A percentile compares a stretch with the other conserved stretches of the same genome.
Evolutionary conservation across 1,140 invertebrate species (phyloP).

Genomic region (Drosophila orena): DNA sequence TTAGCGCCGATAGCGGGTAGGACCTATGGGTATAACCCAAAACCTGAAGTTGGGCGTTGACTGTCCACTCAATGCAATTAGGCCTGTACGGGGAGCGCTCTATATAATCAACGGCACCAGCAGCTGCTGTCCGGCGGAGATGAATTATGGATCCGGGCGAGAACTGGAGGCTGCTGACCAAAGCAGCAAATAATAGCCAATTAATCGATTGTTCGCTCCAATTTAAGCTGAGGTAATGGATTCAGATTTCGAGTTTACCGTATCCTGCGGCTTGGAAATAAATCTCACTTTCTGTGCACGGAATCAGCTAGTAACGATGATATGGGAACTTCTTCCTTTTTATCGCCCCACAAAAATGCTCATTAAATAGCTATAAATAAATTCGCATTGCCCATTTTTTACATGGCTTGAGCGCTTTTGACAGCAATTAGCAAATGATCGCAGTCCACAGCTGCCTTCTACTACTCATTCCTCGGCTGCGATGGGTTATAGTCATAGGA

Average conservation of each 20-base stretch:
- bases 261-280: too few relatives aligned
- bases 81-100: conserved; percentile 19
- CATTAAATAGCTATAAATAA: conserved; percentile 47
- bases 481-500: conserved; percentile 6
- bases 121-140: conserved; percentile 46
- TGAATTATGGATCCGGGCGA: conserved; percentile 46
- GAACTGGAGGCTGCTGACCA: conserved; percentile 36
- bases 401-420: conserved; percentile 37
- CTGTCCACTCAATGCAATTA: conserved; percentile 77
- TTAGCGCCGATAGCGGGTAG: conserved; percentile 53
- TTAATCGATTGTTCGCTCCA: conserved; percentile 43
- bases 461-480: neutral
- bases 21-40: neutral
- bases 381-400: conserved; percentile 28
- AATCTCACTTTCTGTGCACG: too few relatives aligned
- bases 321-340: neutral
- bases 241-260: too few relatives aligned
- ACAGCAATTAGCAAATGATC: conserved; percentile 55
- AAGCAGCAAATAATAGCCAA: conserved; percentile 30
- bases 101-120: conserved; percentile 22
- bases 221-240: neutral
- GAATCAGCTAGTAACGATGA: too few relatives aligned
- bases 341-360: conserved; percentile 6
- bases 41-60: conserved; percentile 46
- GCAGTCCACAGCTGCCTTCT: conserved; percentile 43